Percentiles rank a stretch among this genome's conserved stretches.
Evolutionary conservation across 2,113 vertebrate genomes (phyloP).

Genomic region (Halichoerus grypus): DNA sequence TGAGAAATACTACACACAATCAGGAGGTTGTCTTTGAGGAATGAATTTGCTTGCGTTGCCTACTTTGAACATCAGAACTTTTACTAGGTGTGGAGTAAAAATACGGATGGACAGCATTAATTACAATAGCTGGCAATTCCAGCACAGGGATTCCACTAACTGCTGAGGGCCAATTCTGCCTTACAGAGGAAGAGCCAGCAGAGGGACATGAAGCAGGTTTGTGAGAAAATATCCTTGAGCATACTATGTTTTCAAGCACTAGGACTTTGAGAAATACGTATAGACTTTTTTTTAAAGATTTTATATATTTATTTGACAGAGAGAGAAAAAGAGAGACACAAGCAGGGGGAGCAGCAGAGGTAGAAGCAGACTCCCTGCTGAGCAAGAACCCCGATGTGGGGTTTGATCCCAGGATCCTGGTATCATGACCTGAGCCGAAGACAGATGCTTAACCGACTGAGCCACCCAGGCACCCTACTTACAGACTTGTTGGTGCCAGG

Average conservation of each 20-base stretch:
- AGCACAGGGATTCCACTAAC: not conserved
- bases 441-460: not conserved
- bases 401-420: too few species aligned
- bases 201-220: not conserved
- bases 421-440: too few species aligned
- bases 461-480: not conserved
- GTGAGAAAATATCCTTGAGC: not conserved
- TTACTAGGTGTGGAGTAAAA: not conserved
- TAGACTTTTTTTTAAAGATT: not conserved
- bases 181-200: not conserved
- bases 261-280: not conserved
- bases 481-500: not conserved
- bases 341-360: too few species aligned
- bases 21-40: not conserved
- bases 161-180: accelerated
- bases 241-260: not conserved
- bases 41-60: not conserved
- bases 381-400: too few species aligned
- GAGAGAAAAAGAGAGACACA: too few species aligned
- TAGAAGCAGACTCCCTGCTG: too few species aligned
- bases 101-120: not conserved
- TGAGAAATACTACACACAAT: not conserved
- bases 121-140: not conserved
- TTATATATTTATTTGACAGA: too few species aligned
- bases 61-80: not conserved